These are phyloP conservation scores for Smutsia temminckii DNA, from an alignment of 2,797 vertebrate genomes.

Conservation along the genomic window DNA sequence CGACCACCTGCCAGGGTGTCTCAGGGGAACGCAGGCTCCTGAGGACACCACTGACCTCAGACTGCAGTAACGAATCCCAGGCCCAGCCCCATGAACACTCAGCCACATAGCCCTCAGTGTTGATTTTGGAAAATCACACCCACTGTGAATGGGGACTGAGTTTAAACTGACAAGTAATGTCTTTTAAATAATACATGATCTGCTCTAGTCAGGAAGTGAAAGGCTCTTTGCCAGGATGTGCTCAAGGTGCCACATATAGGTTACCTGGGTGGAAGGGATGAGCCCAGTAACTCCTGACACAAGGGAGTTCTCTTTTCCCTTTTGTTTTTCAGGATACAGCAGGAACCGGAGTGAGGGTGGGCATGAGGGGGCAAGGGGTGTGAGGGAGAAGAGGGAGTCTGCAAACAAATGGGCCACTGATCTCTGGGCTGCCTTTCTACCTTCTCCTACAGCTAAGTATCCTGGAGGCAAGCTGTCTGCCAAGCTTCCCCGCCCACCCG, in stretches of 20 bases:
- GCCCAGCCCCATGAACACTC: background rate
- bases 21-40: background rate
- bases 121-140: slow-evolving; percentile 18
- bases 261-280: background rate
- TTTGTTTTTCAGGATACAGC: background rate
- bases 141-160: background rate
- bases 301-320: background rate
- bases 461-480: slow-evolving; percentile 69
- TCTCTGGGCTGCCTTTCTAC: slow-evolving; percentile 68
- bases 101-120: background rate
- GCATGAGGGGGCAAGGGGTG: background rate
- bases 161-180: background rate
- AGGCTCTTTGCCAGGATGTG: background rate
- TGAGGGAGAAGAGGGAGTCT: background rate
- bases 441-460: slow-evolving; percentile 76
- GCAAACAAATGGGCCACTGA: slow-evolving; percentile 47
- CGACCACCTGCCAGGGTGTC: background rate
- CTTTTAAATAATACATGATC: background rate
- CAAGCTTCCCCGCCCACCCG: slow-evolving; percentile 63
- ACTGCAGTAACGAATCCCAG: background rate
- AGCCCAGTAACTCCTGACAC: background rate
- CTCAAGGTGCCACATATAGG: background rate
- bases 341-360: background rate
- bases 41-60: background rate
- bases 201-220: background rate